phyloP scores from a whole-genome alignment of 2,113 vertebrate species.

The Stegastes partitus region DNA sequence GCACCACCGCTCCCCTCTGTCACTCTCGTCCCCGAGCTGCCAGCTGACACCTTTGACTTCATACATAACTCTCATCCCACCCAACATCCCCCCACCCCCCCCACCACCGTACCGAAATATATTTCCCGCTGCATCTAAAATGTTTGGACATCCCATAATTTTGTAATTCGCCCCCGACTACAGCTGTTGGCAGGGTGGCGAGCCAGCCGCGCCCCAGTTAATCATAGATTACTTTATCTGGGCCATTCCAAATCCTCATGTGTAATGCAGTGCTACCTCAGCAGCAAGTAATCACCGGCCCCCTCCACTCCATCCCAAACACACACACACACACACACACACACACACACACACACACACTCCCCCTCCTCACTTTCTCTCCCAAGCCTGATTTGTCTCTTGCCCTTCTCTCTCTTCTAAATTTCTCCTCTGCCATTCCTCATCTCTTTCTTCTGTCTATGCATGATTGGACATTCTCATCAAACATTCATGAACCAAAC shows the following conservation, averaged over 20 bases:
- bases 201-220: conserved; percentile 79
- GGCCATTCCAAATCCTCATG: conserved; percentile 84
- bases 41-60: conserved; percentile 64
- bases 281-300: conserved; percentile 79
- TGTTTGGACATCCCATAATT: conserved; percentile 80
- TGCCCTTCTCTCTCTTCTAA: conserved; percentile 46
- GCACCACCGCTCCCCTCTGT: conserved; percentile 17
- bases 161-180: conserved; percentile 79
- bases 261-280: conserved; percentile 83
- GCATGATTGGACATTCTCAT: conserved; percentile 79
- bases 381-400: conserved; percentile 54
- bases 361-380: conserved; percentile 41
- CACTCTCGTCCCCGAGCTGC: conserved; percentile 13
- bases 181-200: conserved; percentile 78
- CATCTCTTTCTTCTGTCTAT: conserved; percentile 66
- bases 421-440: conserved; percentile 54
- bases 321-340: conserved; percentile 13
- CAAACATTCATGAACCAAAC: conserved; percentile 77
- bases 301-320: conserved; percentile 41
- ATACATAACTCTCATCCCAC: conserved; percentile 30
- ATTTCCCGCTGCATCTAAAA: conserved; percentile 68
- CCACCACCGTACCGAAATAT: conserved; percentile 32
- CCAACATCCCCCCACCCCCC: not conserved
- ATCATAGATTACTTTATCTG: conserved; percentile 88
- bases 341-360: conserved; percentile 14